phyloP scores from a whole-genome alignment of 2,797 vertebrate genomes.

The Myotis vivesi region DNA sequence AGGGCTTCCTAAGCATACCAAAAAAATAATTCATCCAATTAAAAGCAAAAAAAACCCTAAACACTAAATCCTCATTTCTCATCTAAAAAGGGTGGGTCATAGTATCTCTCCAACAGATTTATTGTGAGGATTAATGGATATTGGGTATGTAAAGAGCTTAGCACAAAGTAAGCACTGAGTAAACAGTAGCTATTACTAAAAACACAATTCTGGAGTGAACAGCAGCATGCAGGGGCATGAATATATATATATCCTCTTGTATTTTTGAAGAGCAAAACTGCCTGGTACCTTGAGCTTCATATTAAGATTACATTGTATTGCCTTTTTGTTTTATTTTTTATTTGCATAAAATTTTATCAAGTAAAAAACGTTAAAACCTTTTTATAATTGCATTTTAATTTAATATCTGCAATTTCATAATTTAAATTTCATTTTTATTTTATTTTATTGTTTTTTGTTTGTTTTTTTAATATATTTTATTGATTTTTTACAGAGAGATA shows the following conservation, averaged over 20 bases:
- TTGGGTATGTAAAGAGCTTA: neutral
- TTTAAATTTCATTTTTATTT: constrained; percentile 42
- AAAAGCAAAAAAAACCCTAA: constrained; percentile 2
- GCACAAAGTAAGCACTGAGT: neutral
- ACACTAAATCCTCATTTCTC: constrained; percentile 12
- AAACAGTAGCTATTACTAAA: constrained; percentile 3
- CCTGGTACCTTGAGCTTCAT: constrained; percentile 23
- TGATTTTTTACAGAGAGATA: too few relatives aligned
- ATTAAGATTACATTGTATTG: neutral
- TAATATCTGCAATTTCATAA: constrained; percentile 1
- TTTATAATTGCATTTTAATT: constrained; percentile 36
- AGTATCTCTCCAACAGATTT: neutral
- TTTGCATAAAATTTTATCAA: neutral
- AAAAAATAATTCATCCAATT: neutral
- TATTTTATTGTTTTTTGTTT: too few relatives aligned
- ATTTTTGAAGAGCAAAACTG: neutral
- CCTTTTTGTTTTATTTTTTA: constrained; percentile 25
- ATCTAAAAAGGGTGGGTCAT: neutral
- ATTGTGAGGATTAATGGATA: neutral
- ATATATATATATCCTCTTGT: neutral
- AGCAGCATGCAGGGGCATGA: neutral
- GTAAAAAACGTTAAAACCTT: neutral
- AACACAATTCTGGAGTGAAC: neutral
- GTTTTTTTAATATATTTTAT: too few relatives aligned
- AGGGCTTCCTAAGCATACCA: neutral